These are phyloP conservation scores for Ciconia stormi DNA, from an alignment of 2,113 vertebrate genomes.

Conservation along the genomic window DNA sequence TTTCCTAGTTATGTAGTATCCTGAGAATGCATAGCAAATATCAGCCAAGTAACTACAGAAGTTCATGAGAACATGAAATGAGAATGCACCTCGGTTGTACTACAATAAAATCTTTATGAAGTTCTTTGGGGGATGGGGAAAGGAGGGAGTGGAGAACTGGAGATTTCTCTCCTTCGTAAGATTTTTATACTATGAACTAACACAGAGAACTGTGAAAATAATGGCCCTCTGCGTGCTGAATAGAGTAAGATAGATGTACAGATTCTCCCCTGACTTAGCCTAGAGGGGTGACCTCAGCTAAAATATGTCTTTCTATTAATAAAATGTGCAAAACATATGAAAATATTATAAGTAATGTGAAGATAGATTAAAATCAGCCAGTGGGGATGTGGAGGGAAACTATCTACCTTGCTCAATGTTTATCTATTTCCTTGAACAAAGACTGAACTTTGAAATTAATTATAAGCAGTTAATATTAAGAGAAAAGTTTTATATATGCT, in stretches of 20 bases:
- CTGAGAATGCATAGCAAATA: background rate
- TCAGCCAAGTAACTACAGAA: background rate
- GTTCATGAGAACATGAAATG: background rate
- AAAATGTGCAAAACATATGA: background rate
- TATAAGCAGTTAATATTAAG: background rate
- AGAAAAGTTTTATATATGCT: background rate
- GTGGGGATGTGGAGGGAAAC: background rate
- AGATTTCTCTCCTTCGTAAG: background rate
- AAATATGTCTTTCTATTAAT: background rate
- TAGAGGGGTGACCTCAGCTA: background rate
- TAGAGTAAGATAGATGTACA: background rate
- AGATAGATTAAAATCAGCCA: background rate
- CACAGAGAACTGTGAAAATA: background rate
- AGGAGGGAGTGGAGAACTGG: background rate
- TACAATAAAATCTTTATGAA: constrained; percentile 42
- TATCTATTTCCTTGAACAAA: background rate
- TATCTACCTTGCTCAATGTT: background rate
- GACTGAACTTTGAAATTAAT: background rate
- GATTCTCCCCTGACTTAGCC: background rate
- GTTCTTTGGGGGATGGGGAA: background rate
- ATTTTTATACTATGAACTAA: background rate
- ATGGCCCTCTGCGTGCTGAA: background rate
- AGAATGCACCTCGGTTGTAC: background rate
- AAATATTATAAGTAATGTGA: background rate
- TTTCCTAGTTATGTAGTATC: background rate